Base-by-base conservation (phyloP, 2,888 invertebrate species). In the Leptinotarsa tumamoca region DNA sequence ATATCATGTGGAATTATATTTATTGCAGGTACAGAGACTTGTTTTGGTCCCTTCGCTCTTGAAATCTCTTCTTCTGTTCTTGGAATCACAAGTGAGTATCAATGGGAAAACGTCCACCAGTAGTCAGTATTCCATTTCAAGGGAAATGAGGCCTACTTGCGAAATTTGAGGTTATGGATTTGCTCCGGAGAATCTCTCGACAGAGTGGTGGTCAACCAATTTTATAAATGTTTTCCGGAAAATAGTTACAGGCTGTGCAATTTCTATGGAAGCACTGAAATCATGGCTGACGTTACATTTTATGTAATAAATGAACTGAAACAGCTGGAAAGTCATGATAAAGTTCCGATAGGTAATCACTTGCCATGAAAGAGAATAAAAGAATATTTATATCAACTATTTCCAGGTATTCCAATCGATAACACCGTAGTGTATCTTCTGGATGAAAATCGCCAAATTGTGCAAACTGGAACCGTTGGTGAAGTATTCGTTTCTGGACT, bases 251-350 rank as follows among this genome's bases (percentile, higher is more conserved):
- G 90, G 18, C 88, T 97, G 61, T 95, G 95, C 72, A 97, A 97
- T 86, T 96, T 96, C 85, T 97, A 96, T 84, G 97, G 97, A 0
- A 96, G 96, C 80, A 96, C 97, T 0, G 97, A 97, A 87, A 93
- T 96, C 0, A 96, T 96, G 94, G 97, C 96, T 0, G 96, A 96
- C 85, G 96, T 97, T 3, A 96, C 96, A 0, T 96, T 92, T 84
- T 93, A 94, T 82, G 90, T 93, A 0, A 90, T 96, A 82, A 91
- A 91, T 74, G 91, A 89, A 69, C 85, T 89, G 17, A 90, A 90
- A 4, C 93, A 95, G 80, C 83, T 95, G 75, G 90, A 92, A 78
- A 87, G 90, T 74, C 89, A 91, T 73, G 91, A 92, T 14, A 94
- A 94, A 81, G 92, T 96, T 68, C 96, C 96, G 2, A 96, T 97